Conservation (phyloP, 2,888 invertebrate genomes). For the Cybosia mesomella region DNA sequence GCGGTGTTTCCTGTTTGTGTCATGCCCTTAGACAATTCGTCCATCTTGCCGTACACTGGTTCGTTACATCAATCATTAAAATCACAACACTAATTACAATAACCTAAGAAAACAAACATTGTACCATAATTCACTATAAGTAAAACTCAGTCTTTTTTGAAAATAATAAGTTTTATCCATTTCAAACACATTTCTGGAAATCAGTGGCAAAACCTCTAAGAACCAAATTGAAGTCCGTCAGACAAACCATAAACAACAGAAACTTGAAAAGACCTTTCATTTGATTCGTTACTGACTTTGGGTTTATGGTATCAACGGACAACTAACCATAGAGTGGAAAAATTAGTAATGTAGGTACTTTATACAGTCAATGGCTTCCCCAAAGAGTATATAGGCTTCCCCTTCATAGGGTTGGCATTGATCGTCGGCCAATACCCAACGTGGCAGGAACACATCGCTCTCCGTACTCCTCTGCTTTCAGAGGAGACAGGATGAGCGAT, state of each 20-base stretch:
- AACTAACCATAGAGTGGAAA: background rate
- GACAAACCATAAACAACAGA: constrained; percentile 54
- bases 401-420: no score
- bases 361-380: no score
- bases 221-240: constrained; percentile 66
- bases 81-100: constrained; percentile 74
- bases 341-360: no score
- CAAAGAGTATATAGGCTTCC: no score
- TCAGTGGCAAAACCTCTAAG: constrained; percentile 60
- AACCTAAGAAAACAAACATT: constrained; percentile 65
- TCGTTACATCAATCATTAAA: constrained; percentile 85
- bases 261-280: constrained; percentile 16
- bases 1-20: constrained; percentile 86
- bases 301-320: constrained; percentile 14
- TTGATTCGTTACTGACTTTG: background rate
- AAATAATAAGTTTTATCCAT: constrained; percentile 73
- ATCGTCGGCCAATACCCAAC: no score
- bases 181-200: constrained; percentile 76
- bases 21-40: constrained; percentile 87
- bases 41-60: constrained; percentile 86
- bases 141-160: constrained; percentile 72
- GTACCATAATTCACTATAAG: constrained; percentile 65
- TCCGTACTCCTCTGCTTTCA: no score
- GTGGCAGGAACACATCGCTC: no score
- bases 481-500: no score